phyloP scores from a whole-genome alignment of 2,797 vertebrate species.

The Enteromius thamalakanensis region DNA sequence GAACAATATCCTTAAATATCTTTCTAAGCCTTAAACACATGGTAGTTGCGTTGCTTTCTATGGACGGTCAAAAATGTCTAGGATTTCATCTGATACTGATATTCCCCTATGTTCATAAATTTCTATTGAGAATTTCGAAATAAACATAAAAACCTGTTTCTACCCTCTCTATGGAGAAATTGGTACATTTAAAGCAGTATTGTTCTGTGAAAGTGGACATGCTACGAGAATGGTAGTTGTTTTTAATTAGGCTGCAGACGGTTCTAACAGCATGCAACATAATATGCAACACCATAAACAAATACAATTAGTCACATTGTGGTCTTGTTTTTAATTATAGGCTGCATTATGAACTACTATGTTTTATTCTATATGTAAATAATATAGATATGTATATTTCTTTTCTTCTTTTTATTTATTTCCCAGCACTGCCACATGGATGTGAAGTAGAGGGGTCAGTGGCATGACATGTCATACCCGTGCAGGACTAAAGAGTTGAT shows the following conservation, averaged over 20 bases:
- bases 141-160: not conserved
- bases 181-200: not conserved
- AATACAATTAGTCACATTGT: not conserved
- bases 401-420: not conserved
- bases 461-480: constrained; percentile 39
- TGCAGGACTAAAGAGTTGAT: constrained; percentile 21
- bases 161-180: not conserved
- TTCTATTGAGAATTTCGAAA: not conserved
- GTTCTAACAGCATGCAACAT: not conserved
- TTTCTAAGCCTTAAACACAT: too few relatives aligned
- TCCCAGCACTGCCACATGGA: not conserved
- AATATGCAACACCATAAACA: not conserved
- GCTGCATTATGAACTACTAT: not conserved
- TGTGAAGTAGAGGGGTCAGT: constrained; percentile 26
- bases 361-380: not conserved
- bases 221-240: not conserved
- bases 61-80: not conserved
- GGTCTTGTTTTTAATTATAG: not conserved
- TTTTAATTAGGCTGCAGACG: not conserved
- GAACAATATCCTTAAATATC: not conserved
- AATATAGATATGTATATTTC: not conserved
- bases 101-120: not conserved
- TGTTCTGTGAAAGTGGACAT: not conserved
- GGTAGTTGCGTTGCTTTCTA: too few relatives aligned
- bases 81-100: not conserved